Evolutionary conservation across 2,888 invertebrate species (phyloP), one percentile per base, ranked within the genome.

Genomic region (Hyppa rectilinea): DNA sequence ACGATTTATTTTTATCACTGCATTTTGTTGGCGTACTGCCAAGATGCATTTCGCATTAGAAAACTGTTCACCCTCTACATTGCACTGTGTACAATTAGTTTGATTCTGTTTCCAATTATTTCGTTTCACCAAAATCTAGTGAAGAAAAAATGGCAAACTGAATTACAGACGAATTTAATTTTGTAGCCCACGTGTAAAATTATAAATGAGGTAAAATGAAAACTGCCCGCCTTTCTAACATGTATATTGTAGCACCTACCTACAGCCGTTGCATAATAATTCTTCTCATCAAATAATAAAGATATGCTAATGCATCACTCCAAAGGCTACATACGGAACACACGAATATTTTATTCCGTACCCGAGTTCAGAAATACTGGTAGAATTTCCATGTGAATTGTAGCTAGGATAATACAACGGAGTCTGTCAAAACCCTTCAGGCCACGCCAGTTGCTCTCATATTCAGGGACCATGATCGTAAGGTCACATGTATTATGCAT

Each of bases 401-500:
- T 84, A 83, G 83, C 87, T 79, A 76, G 87, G 85, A 86, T 90
- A 88, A 88, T 89, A 87, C 87, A 77, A 78, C 75, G 80, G 81
- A 88, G 86, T 86, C 89, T 86, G 87, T 89, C 88, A 88, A 87
- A 88, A 85, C 85, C 87, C 85, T 86, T 85, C 83, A 87, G 85
- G 83, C 83, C 74, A 82, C 71, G 71, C 59, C 85, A 78, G 77
- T 81, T 83, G 85, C 76, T 89, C 85, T 87, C 88, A 87, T 88
- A 89, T 89, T 88, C 88, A 87, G 86, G 83, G 84, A 81, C 81
- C 81, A 84, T 87, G 87, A 87, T 90, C 83, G 86, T 89, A 88
- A 91, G 92, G 92, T 92, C 92, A 89, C 89, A 93, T 93, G 88
- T 90, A 90, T 93, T 92, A 93, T 93, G 92, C 93, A 93, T 92